These are phyloP conservation scores for Drosophila robusta DNA, from an alignment of 2,888 invertebrate species.

Conservation along the genomic window DNA sequence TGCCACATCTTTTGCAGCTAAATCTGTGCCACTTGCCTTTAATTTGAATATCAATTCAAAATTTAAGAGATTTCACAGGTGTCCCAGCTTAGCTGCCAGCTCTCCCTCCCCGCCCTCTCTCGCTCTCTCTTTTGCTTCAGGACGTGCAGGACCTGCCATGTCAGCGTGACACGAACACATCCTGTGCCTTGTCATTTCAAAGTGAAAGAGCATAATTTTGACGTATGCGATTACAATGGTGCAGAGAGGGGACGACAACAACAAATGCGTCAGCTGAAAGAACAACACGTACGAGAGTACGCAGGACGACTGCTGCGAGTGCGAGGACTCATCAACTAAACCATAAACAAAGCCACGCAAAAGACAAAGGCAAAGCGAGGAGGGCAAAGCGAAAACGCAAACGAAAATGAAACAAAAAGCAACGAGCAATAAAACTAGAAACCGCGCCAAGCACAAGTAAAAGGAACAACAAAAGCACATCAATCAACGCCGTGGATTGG, in stretches of 20 bases:
- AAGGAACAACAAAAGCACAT: conserved; percentile 70
- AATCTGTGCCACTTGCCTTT: conserved; percentile 47
- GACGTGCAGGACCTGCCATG: conserved; percentile 41
- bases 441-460: conserved; percentile 61
- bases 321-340: conserved; percentile 42
- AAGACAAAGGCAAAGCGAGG: conserved; percentile 31
- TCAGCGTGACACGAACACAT: conserved; percentile 62
- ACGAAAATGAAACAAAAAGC: conserved; percentile 60
- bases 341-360: conserved; percentile 57
- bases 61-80: conserved; percentile 44
- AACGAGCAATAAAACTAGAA: conserved; percentile 74
- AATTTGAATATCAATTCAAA: conserved; percentile 55
- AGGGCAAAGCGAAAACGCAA: conserved; percentile 6
- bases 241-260: conserved; percentile 15
- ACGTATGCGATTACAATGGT: conserved; percentile 71
- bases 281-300: conserved; percentile 31
- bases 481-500: conserved; percentile 64
- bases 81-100: conserved; percentile 1
- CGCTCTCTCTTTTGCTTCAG: no score
- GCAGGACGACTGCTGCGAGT: conserved; percentile 10
- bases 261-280: conserved; percentile 21
- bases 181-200: conserved; percentile 63
- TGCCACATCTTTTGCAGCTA: conserved; percentile 33
- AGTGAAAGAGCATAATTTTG: conserved; percentile 75
- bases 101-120: background rate